Conservation (phyloP, 2,113 vertebrate species). For the Zosterops pallidus region DNA sequence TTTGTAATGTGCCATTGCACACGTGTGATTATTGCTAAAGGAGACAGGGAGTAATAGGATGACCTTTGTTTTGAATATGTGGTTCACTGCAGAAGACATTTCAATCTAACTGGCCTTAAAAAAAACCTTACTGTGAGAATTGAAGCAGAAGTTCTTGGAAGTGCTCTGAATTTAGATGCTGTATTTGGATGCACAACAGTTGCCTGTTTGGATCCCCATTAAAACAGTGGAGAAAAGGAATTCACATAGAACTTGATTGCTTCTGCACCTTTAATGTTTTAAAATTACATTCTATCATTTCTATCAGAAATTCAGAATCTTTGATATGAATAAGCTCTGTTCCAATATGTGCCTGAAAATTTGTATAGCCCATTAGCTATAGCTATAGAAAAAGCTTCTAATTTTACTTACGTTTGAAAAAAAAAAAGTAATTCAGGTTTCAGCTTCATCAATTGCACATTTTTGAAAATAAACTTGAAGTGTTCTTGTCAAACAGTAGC, state of each 20-base stretch:
- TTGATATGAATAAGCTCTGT: neutral
- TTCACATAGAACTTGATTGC: neutral
- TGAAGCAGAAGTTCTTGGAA: neutral
- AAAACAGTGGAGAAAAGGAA: neutral
- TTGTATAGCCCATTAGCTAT: neutral
- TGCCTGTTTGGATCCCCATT: neutral
- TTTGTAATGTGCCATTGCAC: neutral
- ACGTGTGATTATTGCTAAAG: neutral
- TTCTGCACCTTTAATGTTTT: neutral
- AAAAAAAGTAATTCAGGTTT: neutral
- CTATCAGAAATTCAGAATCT: neutral
- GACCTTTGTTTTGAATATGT: neutral
- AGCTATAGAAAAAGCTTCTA: neutral
- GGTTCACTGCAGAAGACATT: neutral
- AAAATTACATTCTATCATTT: neutral
- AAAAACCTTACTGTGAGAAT: neutral
- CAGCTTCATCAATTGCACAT: neutral
- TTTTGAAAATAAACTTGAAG: neutral
- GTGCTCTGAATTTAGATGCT: neutral
- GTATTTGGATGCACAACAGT: neutral
- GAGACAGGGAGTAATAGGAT: neutral
- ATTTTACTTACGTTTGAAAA: neutral
- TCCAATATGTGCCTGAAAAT: neutral
- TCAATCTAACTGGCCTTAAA: neutral
- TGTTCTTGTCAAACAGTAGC: neutral